Conservation (phyloP, 2,888 invertebrate species). For the Arctia plantaginis region DNA sequence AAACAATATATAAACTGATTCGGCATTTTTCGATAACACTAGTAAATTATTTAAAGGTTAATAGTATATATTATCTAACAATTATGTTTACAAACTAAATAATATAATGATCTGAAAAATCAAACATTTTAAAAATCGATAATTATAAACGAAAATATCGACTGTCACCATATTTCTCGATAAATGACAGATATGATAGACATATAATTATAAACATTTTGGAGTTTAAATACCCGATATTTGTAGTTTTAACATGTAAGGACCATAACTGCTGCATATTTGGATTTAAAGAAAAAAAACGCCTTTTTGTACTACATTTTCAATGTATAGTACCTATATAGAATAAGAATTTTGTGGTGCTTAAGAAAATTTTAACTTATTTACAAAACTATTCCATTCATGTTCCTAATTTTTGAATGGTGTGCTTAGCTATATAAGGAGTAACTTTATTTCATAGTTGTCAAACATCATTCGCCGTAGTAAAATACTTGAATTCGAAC, state of each 20-base stretch:
- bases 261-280: neutral
- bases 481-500: neutral
- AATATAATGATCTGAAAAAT: no score
- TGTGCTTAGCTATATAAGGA: conserved; percentile 28
- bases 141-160: neutral
- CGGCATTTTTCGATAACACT: neutral
- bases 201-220: neutral
- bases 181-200: conserved; percentile 7
- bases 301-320: conserved; percentile 25
- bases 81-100: no score
- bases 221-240: neutral
- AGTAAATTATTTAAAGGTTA: neutral
- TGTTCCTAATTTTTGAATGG: conserved; percentile 43
- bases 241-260: neutral
- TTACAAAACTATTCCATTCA: conserved; percentile 45
- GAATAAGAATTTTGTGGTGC: conserved; percentile 45
- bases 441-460: conserved; percentile 19
- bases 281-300: neutral
- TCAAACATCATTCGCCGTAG: conserved; percentile 3
- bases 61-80: no score
- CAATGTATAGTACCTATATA: conserved; percentile 31
- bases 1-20: conserved; percentile 1
- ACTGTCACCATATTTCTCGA: conserved; percentile 6
- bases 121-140: neutral
- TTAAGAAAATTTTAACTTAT: conserved; percentile 39